These are phyloP conservation scores for Luperina nickerlii DNA, from an alignment of 2,888 invertebrate genomes.

Conservation along the genomic window DNA sequence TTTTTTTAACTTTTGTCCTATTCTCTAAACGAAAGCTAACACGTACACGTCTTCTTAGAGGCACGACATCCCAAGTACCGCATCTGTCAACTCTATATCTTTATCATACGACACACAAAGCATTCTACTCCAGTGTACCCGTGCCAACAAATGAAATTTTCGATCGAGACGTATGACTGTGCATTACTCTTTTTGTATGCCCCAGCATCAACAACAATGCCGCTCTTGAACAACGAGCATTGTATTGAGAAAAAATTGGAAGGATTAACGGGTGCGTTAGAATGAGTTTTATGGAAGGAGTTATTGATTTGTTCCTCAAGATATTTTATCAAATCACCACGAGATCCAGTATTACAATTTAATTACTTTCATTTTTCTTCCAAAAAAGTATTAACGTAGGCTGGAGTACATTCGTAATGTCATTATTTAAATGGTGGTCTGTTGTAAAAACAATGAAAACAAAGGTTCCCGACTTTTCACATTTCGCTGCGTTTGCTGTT, in stretches of 20 bases:
- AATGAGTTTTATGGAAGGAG: conserved; percentile 6
- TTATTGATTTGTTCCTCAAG: not conserved
- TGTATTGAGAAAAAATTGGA: conserved; percentile 70
- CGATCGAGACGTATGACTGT: conserved; percentile 85
- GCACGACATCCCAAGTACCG: conserved; percentile 53
- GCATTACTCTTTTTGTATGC: conserved; percentile 83
- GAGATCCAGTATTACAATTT: not conserved
- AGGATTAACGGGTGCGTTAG: conserved; percentile 2
- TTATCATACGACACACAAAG: conserved; percentile 78
- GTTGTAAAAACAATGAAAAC: conserved; percentile 44
- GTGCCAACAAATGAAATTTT: conserved; percentile 86
- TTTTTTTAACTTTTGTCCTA: not conserved
- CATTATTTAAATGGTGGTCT: conserved; percentile 48
- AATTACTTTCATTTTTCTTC: not conserved
- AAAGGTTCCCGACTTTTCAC: conserved; percentile 48
- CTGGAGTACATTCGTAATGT: conserved; percentile 18
- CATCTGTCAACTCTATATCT: conserved; percentile 76
- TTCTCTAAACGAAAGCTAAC: not conserved
- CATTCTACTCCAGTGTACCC: conserved; percentile 72
- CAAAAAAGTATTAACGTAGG: not conserved
- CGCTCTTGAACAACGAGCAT: conserved; percentile 74
- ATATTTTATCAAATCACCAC: not conserved
- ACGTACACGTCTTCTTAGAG: conserved; percentile 48
- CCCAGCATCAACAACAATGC: conserved; percentile 82
- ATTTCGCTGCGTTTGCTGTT: conserved; percentile 30